phyloP scores from a whole-genome alignment of 2,888 invertebrate species.

The Tetranychus piercei region DNA sequence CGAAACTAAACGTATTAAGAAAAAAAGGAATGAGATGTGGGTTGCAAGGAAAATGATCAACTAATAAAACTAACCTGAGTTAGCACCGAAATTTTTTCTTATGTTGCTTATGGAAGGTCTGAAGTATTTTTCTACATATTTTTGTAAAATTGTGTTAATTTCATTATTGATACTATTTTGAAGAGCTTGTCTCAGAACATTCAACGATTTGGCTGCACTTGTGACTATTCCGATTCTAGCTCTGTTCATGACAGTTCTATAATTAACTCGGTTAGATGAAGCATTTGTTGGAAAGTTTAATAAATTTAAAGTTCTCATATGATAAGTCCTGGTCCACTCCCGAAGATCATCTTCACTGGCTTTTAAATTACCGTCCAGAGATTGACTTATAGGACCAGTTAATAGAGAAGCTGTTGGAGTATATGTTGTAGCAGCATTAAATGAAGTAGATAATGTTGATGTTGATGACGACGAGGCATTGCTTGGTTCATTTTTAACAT shows the following conservation, averaged over 20 bases:
- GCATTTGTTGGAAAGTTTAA: conserved; percentile 40
- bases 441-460: too few species aligned
- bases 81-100: conserved; percentile 51
- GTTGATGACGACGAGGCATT: too few species aligned
- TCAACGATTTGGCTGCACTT: conserved; percentile 51
- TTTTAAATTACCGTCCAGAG: too few species aligned
- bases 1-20: conserved; percentile 39
- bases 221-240: conserved; percentile 36
- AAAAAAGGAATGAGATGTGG: background rate
- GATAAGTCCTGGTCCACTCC: conserved; percentile 32
- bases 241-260: conserved; percentile 32
- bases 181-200: conserved; percentile 52
- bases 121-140: conserved; percentile 60
- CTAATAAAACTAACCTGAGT: conserved; percentile 29
- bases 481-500: too few species aligned
- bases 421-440: too few species aligned
- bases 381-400: too few species aligned
- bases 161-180: conserved; percentile 59
- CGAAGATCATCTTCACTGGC: background rate
- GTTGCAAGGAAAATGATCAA: background rate
- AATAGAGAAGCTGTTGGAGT: too few species aligned
- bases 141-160: conserved; percentile 54
- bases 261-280: conserved; percentile 31
- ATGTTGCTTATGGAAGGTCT: conserved; percentile 60
- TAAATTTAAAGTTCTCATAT: conserved; percentile 51